Conservation (phyloP, 2,113 vertebrate species). For the Epinephelus lanceolatus region DNA sequence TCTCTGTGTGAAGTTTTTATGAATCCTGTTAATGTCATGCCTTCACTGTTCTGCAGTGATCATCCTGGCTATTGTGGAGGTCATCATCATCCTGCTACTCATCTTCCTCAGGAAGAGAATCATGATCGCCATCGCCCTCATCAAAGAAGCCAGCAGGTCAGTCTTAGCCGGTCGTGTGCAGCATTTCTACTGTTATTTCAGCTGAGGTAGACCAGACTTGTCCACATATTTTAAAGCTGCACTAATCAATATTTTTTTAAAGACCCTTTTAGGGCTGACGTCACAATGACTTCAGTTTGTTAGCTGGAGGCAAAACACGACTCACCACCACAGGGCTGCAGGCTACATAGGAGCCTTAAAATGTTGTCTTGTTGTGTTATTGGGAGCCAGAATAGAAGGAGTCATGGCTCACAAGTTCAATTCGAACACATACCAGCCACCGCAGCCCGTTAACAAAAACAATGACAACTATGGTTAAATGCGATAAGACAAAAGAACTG, state of each 20-base stretch:
- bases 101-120: slow-evolving; percentile 96
- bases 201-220: neutral
- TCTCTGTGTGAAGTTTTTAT: neutral
- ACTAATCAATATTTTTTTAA: neutral
- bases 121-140: slow-evolving; percentile 93
- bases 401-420: too few relatives aligned
- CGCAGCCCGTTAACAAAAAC: too few relatives aligned
- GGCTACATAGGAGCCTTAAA: too few relatives aligned
- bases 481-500: too few relatives aligned
- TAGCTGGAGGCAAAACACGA: too few relatives aligned
- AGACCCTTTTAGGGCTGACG: too few relatives aligned
- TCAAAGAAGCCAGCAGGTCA: slow-evolving; percentile 96
- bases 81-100: slow-evolving; percentile 91
- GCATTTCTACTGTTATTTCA: neutral
- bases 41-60: slow-evolving; percentile 87
- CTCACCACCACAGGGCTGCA: too few relatives aligned
- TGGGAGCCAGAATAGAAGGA: too few relatives aligned
- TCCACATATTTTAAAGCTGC: slow-evolving; percentile 1
- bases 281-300: too few relatives aligned
- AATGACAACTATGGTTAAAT: too few relatives aligned
- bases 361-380: too few relatives aligned
- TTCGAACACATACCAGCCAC: too few relatives aligned
- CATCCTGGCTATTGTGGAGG: slow-evolving; percentile 91
- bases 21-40: neutral
- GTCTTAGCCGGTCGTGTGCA: slow-evolving; percentile 5